These are phyloP conservation scores for Eublepharis macularius DNA, from an alignment of 2,113 vertebrate genomes.

Conservation along the genomic window DNA sequence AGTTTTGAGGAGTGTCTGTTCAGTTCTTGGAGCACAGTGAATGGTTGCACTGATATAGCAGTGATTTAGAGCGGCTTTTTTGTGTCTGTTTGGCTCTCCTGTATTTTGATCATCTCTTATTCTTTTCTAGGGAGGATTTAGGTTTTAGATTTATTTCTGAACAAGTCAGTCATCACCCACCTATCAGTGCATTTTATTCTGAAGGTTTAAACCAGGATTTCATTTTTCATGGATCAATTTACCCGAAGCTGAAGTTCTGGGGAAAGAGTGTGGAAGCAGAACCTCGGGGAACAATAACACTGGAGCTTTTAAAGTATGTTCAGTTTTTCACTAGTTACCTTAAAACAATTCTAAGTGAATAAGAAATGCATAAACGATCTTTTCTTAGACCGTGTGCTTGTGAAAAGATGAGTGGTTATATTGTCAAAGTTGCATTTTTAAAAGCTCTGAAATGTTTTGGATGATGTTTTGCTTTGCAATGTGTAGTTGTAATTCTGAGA, in stretches of 20 bases:
- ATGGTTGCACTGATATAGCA: background rate
- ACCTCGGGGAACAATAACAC: slow-evolving; percentile 92
- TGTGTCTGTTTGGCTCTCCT: background rate
- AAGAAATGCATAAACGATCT: background rate
- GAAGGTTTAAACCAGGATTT: slow-evolving; percentile 92
- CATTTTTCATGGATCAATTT: slow-evolving; percentile 94
- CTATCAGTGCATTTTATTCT: slow-evolving; percentile 91
- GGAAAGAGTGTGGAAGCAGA: slow-evolving; percentile 97
- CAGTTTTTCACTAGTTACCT: slow-evolving; percentile 1
- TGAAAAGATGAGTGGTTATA: background rate
- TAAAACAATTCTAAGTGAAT: background rate
- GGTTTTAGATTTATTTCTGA: slow-evolving; percentile 94
- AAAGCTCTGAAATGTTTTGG: background rate
- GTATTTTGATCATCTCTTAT: background rate
- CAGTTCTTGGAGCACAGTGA: background rate
- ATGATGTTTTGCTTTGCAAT: background rate
- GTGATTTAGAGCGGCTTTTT: background rate
- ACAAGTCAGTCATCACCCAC: slow-evolving; percentile 97
- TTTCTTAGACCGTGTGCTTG: background rate
- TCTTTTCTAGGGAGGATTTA: slow-evolving; percentile 84
- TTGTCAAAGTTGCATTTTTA: background rate
- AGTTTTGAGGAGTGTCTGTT: background rate
- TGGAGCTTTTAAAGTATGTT: slow-evolving; percentile 92
- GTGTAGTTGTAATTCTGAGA: background rate
- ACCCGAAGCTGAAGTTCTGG: slow-evolving; percentile 98